Evolutionary conservation across 2,797 vertebrate genomes (phyloP).

Genomic region (Streptopelia turtur): DNA sequence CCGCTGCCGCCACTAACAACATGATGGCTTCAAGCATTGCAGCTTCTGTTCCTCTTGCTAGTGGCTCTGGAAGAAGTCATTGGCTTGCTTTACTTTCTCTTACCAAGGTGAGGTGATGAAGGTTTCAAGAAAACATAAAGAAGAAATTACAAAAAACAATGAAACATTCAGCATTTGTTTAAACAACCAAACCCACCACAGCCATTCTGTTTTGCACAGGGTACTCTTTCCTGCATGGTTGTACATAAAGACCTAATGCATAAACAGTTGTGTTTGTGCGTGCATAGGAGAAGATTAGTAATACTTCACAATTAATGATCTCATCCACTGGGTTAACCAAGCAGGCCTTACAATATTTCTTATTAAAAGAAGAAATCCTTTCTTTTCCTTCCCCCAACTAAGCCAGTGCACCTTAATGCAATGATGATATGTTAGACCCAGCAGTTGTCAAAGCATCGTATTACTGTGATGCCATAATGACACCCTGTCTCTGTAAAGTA

Average conservation of each 20-base stretch:
- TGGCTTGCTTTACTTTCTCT: background rate
- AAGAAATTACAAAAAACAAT: background rate
- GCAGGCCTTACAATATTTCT: conserved; percentile 74
- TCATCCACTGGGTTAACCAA: conserved; percentile 77
- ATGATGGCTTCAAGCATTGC: background rate
- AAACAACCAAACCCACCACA: background rate
- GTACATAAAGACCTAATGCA: background rate
- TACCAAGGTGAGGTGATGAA: background rate
- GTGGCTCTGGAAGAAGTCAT: background rate
- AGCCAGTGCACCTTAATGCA: conserved; percentile 90
- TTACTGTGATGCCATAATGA: conserved; percentile 93
- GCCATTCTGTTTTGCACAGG: background rate
- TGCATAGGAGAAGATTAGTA: background rate
- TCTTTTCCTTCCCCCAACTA: conserved; percentile 77
- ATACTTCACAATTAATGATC: conserved; percentile 45
- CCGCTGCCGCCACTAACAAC: conserved; percentile 3
- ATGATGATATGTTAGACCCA: conserved; percentile 95
- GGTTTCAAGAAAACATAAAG: background rate
- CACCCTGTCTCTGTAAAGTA: conserved; percentile 93
- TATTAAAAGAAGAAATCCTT: conserved; percentile 80
- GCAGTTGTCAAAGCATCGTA: conserved; percentile 92
- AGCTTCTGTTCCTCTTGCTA: background rate
- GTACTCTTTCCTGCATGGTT: background rate
- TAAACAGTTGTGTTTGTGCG: background rate
- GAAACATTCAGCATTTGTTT: background rate